Evolutionary conservation across 2,113 vertebrate species (phyloP), one percentile per base, ranked within the genome.

Genomic region (Zapus hudsonius): DNA sequence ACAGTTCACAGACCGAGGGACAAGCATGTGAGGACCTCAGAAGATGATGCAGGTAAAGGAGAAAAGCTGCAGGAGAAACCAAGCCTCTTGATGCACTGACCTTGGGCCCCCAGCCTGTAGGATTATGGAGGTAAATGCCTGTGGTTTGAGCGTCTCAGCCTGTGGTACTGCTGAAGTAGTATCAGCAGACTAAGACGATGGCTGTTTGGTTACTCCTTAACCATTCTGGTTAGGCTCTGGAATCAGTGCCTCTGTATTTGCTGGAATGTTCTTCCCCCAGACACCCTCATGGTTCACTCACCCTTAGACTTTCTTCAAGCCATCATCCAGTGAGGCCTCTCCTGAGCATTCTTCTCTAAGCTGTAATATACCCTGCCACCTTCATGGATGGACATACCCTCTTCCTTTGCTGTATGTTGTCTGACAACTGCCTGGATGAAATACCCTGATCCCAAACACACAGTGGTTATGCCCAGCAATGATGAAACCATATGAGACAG

Each of bases 301-400:
- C 13, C 25, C 12, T 40, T 0, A n/a, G n/a, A 2, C 61, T 31
- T 52, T 79, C 78, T 63, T 8, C 87, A 33, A 38, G 55, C n/a
- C 0, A 0, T 22, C n/a, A 75, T 42, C 61, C 67, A 0, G 0
- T 1, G 55, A 61, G 13, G 12, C 6, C 55, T 63, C 22, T 12
- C 22, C 64, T 2, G 25, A 9, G 17, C 29, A 66, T 31, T 7
- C 40, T 2, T 27, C 22, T 70, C 69, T 47, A 40, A 59, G 61
- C 1, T 25, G 10, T 7, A 33, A 4, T 17, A 4, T 17, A 1
- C 22, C 61, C 17, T 78, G 33, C 7, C 13, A 3, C 29, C 29
- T 12, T 63, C 69, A 38, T 11, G 0, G 29, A 38, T 11, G 0
- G 29, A 2, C 2, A n/a, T 12, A 47, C 1, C 7, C 38, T 31